Percentiles rank a stretch among this genome's conserved stretches.
Evolutionary conservation across 1,140 invertebrate genomes (phyloP).

Genomic region (Zaprionus capensis): DNA sequence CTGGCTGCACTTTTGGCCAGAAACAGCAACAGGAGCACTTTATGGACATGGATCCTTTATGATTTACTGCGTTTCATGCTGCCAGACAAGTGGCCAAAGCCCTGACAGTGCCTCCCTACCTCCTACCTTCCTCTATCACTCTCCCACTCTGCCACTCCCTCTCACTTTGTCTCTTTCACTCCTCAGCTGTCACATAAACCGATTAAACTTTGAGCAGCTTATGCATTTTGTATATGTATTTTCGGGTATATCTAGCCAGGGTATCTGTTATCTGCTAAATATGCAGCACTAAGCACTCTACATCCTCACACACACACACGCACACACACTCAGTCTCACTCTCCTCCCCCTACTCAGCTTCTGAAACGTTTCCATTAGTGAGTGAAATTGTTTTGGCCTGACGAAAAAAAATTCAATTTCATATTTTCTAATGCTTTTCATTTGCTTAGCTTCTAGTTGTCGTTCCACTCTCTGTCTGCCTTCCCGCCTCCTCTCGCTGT

Average conservation of each 20-base stretch:
- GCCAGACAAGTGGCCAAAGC: slow-evolving; percentile 31
- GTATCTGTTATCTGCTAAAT: slow-evolving; percentile 73
- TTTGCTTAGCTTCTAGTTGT: slow-evolving; percentile 27
- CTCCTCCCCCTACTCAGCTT: slow-evolving; percentile 7
- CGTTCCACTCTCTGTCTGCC: not conserved
- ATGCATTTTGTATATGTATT: slow-evolving; percentile 65
- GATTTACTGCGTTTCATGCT: slow-evolving; percentile 65
- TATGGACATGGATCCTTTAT: slow-evolving; percentile 67
- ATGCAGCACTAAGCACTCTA: slow-evolving; percentile 62
- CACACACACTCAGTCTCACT: not conserved
- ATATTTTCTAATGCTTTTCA: slow-evolving; percentile 43
- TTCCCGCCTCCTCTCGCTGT: not conserved
- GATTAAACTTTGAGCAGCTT: slow-evolving; percentile 80
- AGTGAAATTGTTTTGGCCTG: slow-evolving; percentile 41
- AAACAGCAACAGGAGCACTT: slow-evolving; percentile 48
- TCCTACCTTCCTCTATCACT: not conserved
- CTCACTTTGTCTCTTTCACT: not conserved
- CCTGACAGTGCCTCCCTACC: not conserved
- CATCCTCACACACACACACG: not conserved
- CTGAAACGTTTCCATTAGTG: slow-evolving; percentile 51
- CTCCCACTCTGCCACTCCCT: slow-evolving; percentile 4
- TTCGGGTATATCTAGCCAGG: slow-evolving; percentile 29
- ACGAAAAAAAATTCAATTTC: slow-evolving; percentile 50
- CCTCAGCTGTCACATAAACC: slow-evolving; percentile 71
- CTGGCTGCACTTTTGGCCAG: not conserved